A percentile compares a stretch with the other conserved stretches of the same genome.
Evolutionary conservation across 2,113 vertebrate genomes (phyloP).

Genomic region (Tachysurus vachellii): DNA sequence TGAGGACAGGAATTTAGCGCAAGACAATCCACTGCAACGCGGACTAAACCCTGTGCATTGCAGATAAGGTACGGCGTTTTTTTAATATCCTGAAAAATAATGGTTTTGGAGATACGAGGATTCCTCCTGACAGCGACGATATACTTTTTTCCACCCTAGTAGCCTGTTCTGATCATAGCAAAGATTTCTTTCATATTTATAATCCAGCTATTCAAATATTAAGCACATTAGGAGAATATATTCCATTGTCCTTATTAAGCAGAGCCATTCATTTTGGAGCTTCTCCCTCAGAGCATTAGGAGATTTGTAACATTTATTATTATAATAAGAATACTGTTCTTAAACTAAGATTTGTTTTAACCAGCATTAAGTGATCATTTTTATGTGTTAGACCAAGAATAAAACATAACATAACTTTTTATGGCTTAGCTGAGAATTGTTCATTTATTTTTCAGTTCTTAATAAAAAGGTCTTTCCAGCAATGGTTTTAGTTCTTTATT

Average conservation of each 20-base stretch:
- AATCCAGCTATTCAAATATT: slow-evolving; percentile 7
- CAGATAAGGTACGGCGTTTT: no score
- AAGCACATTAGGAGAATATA: not conserved
- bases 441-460: not conserved
- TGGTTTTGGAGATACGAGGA: no score
- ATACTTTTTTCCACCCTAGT: not conserved
- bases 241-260: not conserved
- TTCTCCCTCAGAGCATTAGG: not conserved
- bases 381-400: not conserved
- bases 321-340: not conserved
- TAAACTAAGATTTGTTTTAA: not conserved
- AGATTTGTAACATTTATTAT: not conserved
- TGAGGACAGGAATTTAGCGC: no score
- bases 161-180: not conserved
- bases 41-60: no score
- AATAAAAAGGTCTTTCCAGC: not conserved
- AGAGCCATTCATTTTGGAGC: not conserved
- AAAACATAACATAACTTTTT: not conserved
- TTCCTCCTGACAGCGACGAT: no score
- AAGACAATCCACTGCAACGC: no score
- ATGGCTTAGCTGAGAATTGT: not conserved
- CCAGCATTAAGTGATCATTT: not conserved
- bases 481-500: not conserved
- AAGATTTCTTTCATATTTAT: not conserved
- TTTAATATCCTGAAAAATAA: no score